Percentiles rank a stretch among this genome's conserved stretches.
These are phyloP conservation scores for Perizoma flavofasciatum DNA, from an alignment of 2,888 invertebrate genomes.

Conservation along the genomic window DNA sequence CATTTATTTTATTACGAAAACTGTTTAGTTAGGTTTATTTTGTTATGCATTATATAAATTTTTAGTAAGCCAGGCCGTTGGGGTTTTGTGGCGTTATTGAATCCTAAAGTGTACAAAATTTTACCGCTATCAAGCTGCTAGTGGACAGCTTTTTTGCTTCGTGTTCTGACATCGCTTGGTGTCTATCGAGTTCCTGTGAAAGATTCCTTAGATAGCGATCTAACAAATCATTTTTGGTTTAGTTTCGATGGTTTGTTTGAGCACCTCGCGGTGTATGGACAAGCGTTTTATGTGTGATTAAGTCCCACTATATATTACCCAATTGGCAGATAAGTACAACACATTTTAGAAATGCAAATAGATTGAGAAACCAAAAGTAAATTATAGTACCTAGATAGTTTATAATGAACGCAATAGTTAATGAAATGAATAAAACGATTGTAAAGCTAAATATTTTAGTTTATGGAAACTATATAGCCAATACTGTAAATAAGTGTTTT, in stretches of 20 bases:
- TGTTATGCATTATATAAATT: conserved; percentile 68
- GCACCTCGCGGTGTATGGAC: conserved; percentile 13
- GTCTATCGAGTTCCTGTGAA: conserved; percentile 7
- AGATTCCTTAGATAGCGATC: conserved; percentile 2
- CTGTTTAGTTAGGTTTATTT: conserved; percentile 73
- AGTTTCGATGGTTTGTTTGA: background rate
- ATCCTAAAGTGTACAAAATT: conserved; percentile 32
- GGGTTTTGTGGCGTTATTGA: conserved; percentile 18
- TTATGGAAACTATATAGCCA: conserved; percentile 58
- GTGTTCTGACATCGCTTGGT: conserved; percentile 15
- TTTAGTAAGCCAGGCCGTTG: conserved; percentile 30
- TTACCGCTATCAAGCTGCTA: conserved; percentile 24
- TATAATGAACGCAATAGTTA: conserved; percentile 48
- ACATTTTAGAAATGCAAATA: conserved; percentile 18
- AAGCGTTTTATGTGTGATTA: conserved; percentile 1
- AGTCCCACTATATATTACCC: conserved; percentile 4
- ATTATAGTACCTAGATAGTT: conserved; percentile 28
- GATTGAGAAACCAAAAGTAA: conserved; percentile 14
- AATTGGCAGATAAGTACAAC: conserved; percentile 12
- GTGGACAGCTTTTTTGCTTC: conserved; percentile 26
- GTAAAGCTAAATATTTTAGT: conserved; percentile 62
- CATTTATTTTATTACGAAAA: conserved; percentile 60
- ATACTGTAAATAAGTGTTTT: conserved; percentile 72
- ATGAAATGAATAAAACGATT: conserved; percentile 51
- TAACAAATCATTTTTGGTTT: conserved; percentile 1